Evolutionary conservation across 2,797 vertebrate species (phyloP).

Genomic region (Dicrostonyx torquatus): DNA sequence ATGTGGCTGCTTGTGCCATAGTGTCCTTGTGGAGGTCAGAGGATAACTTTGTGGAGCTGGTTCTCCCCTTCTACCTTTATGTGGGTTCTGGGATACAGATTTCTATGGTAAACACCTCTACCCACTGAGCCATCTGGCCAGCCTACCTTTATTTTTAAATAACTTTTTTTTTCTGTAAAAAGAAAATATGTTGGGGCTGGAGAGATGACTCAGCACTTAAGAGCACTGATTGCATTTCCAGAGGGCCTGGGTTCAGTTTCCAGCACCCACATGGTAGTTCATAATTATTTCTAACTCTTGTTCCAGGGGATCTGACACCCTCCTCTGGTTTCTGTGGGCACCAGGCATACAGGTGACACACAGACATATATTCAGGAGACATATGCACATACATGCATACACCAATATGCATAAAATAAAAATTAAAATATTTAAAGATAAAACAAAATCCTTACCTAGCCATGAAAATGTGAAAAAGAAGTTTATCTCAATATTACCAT

Average conservation of each 20-base stretch:
- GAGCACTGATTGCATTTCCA: neutral
- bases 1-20: neutral
- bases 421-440: neutral
- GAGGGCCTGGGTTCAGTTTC: neutral
- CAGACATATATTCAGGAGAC: neutral
- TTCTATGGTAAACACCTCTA: neutral
- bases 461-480: neutral
- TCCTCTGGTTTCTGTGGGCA: neutral
- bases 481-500: neutral
- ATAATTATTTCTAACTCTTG: neutral
- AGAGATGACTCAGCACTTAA: neutral
- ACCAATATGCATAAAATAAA: neutral
- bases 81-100: neutral
- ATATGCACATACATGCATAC: neutral
- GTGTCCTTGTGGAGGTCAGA: neutral
- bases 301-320: neutral
- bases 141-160: constrained; percentile 36
- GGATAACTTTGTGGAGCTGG: neutral
- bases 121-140: neutral
- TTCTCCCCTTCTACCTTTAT: neutral
- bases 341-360: neutral
- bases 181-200: too few species aligned
- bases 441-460: neutral
- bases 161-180: neutral
- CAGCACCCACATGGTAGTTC: neutral